Evolutionary conservation across 2,888 invertebrate species (phyloP).

Genomic region (Lepidonotus clava): DNA sequence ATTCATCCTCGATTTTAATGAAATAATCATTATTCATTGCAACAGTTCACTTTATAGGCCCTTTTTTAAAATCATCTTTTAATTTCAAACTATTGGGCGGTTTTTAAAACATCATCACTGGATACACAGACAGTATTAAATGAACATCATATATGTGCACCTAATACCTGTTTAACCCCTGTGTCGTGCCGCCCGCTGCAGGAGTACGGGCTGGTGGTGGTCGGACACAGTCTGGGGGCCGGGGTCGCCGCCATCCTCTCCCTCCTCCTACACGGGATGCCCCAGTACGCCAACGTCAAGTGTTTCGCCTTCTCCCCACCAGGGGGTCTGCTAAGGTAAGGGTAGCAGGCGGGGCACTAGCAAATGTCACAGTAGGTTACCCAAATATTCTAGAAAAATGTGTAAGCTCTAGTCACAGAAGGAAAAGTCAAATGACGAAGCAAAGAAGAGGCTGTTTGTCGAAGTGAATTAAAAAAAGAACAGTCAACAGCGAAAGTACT

Average conservation of each 20-base stretch:
- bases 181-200: slow-evolving; percentile 11
- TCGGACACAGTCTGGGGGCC: slow-evolving; percentile 90
- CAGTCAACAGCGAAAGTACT: no score
- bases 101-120: no score
- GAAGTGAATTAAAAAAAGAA: no score
- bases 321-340: slow-evolving; percentile 84
- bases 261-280: slow-evolving; percentile 85
- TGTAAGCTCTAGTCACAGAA: no score
- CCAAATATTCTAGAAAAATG: no score
- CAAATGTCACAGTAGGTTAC: no score
- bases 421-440: no score
- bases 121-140: no score
- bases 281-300: slow-evolving; percentile 86
- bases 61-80: background rate
- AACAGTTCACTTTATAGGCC: background rate
- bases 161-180: background rate
- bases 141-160: no score
- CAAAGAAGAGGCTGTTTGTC: no score
- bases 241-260: slow-evolving; percentile 90
- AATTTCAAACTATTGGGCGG: background rate
- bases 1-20: no score
- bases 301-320: slow-evolving; percentile 92
- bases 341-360: background rate
- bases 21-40: no score
- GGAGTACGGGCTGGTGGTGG: slow-evolving; percentile 83